Percentiles rank a stretch among this genome's conserved stretches.
These are phyloP conservation scores for Trichomycterus rosablanca DNA, from an alignment of 2,113 vertebrate species.

Conservation along the genomic window DNA sequence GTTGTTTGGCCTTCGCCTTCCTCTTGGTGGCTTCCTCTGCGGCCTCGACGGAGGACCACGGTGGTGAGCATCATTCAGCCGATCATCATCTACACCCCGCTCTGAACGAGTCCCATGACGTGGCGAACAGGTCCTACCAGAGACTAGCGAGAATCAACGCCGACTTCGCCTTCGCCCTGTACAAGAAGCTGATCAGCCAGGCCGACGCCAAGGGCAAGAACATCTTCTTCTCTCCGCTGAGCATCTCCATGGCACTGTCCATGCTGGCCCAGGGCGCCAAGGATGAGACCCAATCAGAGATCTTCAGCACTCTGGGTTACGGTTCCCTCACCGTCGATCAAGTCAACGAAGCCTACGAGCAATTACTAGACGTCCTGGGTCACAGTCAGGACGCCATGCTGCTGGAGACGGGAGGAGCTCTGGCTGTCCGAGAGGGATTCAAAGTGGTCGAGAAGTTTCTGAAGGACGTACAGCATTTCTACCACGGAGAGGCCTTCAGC, in stretches of 20 bases:
- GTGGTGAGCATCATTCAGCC: background rate
- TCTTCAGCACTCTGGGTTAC: conserved; percentile 68
- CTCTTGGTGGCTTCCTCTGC: background rate
- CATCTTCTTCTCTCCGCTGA: conserved; percentile 69
- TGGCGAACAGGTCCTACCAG: background rate
- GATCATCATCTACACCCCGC: background rate
- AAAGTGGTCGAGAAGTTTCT: conserved; percentile 51
- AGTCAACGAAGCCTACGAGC: conserved; percentile 57
- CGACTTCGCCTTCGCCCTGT: conserved; percentile 73
- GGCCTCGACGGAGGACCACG: background rate
- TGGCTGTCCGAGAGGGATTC: conserved; percentile 54
- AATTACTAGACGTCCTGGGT: conserved; percentile 56
- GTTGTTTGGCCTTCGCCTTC: background rate
- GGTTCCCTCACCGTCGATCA: conserved; percentile 24
- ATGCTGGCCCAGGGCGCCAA: conserved; percentile 57
- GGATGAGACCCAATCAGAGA: conserved; percentile 51
- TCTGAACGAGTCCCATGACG: background rate
- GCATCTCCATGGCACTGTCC: conserved; percentile 59
- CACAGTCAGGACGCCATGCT: conserved; percentile 50
- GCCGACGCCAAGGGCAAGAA: conserved; percentile 55
- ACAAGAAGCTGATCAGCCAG: conserved; percentile 59
- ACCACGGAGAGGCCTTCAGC: conserved; percentile 55
- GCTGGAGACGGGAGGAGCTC: conserved; percentile 56
- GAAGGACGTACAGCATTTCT: conserved; percentile 48
- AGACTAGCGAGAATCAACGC: conserved; percentile 59